phyloP scores from a whole-genome alignment of 2,113 vertebrate species.

The Plecturocebus donacophilus region DNA sequence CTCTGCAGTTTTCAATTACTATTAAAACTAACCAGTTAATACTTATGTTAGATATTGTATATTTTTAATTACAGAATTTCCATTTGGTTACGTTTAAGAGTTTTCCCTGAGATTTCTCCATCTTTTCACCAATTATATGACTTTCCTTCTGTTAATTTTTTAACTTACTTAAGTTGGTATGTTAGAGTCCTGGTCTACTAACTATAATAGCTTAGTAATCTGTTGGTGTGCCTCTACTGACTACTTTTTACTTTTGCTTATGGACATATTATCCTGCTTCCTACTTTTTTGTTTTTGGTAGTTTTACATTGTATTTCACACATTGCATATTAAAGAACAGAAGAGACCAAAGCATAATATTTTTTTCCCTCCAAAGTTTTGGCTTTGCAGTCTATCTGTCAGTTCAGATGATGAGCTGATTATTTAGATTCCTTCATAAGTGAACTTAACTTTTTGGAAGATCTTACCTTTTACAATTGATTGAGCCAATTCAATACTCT shows the following conservation, averaged over 20 bases:
- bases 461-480: neutral
- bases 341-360: neutral
- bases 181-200: neutral
- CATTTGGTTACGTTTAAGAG: neutral
- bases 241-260: neutral
- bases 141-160: neutral
- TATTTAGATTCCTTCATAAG: neutral
- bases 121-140: neutral
- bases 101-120: neutral
- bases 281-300: neutral
- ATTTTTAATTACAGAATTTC: neutral
- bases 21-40: neutral
- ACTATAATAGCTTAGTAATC: neutral
- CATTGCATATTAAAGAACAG: neutral
- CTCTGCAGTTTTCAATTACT: neutral
- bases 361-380: neutral
- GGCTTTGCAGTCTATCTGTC: neutral
- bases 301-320: neutral
- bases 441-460: neutral
- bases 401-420: neutral
- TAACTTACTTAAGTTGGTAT: neutral
- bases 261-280: neutral
- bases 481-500: neutral
- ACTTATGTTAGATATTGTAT: neutral
- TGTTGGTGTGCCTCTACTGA: neutral